These are phyloP conservation scores for Thaleichthys pacificus DNA, from an alignment of 2,797 vertebrate genomes.

Conservation along the genomic window DNA sequence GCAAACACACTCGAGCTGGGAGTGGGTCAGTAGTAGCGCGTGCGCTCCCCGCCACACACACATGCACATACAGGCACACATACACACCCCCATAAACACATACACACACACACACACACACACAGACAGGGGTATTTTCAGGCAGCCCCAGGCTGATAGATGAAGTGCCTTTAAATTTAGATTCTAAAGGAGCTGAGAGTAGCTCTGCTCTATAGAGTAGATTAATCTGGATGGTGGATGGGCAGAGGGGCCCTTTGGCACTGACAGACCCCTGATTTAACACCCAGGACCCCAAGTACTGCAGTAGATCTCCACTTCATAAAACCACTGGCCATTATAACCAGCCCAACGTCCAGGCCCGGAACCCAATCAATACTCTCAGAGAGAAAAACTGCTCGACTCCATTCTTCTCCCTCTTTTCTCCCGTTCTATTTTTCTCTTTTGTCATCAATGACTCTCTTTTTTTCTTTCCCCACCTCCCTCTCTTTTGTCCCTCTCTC, in stretches of 20 bases:
- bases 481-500: too few relatives aligned
- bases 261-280: conserved; percentile 57
- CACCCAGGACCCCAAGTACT: conserved; percentile 37
- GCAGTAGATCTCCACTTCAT: conserved; percentile 56
- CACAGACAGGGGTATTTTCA: conserved; percentile 46
- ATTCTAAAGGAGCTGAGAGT: conserved; percentile 47
- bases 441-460: conserved; percentile 27
- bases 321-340: conserved; percentile 27
- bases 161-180: conserved; percentile 66
- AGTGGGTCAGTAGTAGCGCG: neutral
- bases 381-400: too few relatives aligned
- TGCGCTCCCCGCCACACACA: conserved; percentile 10
- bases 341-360: too few relatives aligned
- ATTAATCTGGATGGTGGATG: conserved; percentile 51
- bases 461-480: too few relatives aligned
- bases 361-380: too few relatives aligned
- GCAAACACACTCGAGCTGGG: neutral
- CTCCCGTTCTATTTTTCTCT: conserved; percentile 1
- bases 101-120: neutral
- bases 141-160: conserved; percentile 50
- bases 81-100: neutral
- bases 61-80: neutral
- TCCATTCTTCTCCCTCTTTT: too few relatives aligned
- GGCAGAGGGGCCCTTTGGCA: conserved; percentile 43
- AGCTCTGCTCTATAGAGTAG: conserved; percentile 26